Conservation (phyloP, 2,888 invertebrate genomes). For the Biston betularia region DNA sequence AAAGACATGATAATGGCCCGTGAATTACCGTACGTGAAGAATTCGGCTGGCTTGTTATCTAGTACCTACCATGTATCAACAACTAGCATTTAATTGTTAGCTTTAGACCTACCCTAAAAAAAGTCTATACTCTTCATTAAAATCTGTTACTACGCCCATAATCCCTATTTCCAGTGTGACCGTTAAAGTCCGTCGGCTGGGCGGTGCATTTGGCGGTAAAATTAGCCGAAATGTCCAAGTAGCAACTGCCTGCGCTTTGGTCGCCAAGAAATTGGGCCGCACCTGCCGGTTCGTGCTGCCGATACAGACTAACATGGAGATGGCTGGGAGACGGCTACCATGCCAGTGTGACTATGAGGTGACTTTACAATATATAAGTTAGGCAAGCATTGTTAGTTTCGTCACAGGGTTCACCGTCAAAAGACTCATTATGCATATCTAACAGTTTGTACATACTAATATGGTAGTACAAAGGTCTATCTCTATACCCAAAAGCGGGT, state of each 20-base stretch:
- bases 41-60: too few species aligned
- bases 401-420: neutral
- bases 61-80: too few species aligned
- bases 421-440: too few species aligned
- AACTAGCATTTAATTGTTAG: too few species aligned
- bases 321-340: constrained; percentile 84
- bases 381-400: neutral
- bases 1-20: too few species aligned
- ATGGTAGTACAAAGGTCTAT: too few species aligned
- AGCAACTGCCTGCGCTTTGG: constrained; percentile 87
- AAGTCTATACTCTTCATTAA: neutral
- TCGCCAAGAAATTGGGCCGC: constrained; percentile 81
- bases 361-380: constrained; percentile 3
- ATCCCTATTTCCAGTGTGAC: constrained; percentile 77
- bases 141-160: neutral
- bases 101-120: too few species aligned
- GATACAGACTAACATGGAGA: constrained; percentile 87
- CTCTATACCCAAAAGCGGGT: too few species aligned
- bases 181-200: constrained; percentile 86
- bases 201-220: constrained; percentile 89
- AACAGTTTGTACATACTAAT: too few species aligned
- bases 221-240: constrained; percentile 85
- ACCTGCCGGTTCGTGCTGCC: constrained; percentile 88
- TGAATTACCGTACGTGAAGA: too few species aligned
- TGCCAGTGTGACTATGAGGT: constrained; percentile 86